phyloP scores from a whole-genome alignment of 23 tunicate species.

The Trididemnum clinides region DNA sequence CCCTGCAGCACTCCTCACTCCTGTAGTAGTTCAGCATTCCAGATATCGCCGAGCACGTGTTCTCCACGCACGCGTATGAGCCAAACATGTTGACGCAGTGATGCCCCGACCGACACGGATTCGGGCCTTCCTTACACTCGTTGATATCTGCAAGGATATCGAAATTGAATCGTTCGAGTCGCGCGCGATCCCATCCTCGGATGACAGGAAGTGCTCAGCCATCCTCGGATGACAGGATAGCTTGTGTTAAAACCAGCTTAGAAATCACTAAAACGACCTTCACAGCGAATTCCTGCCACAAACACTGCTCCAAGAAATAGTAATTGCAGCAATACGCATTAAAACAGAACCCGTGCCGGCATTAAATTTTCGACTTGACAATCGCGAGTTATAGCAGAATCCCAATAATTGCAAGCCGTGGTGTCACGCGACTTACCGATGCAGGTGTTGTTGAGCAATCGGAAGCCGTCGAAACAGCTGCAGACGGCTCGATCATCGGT shows the following conservation, averaged over 20 bases:
- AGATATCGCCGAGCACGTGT: constrained; percentile 10
- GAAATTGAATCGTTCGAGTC: too few relatives aligned
- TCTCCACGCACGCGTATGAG: constrained; percentile 43
- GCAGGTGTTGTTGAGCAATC: constrained; percentile 18
- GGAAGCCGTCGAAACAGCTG: constrained; percentile 15
- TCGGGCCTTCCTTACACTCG: constrained; percentile 61
- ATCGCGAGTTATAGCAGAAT: neutral
- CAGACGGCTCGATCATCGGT: neutral
- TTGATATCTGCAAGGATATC: constrained; percentile 45
- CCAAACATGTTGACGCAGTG: constrained; percentile 53
- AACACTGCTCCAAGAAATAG: too few relatives aligned
- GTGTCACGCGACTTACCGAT: neutral
- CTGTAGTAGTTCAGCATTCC: constrained; percentile 48
- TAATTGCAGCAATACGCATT: too few relatives aligned
- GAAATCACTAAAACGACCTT: too few relatives aligned
- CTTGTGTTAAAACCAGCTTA: too few relatives aligned
- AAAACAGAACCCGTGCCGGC: too few relatives aligned
- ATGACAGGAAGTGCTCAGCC: too few relatives aligned
- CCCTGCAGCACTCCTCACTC: constrained; percentile 40
- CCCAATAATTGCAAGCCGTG: neutral
- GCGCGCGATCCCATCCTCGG: too few relatives aligned
- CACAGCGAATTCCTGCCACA: too few relatives aligned
- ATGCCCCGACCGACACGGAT: constrained; percentile 27
- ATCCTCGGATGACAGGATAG: too few relatives aligned
- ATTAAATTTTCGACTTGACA: neutral